Percentiles rank a stretch among this genome's conserved stretches.
phyloP scores from a whole-genome alignment of 2,888 invertebrate genomes.

The Amphipyra tragopoginis region DNA sequence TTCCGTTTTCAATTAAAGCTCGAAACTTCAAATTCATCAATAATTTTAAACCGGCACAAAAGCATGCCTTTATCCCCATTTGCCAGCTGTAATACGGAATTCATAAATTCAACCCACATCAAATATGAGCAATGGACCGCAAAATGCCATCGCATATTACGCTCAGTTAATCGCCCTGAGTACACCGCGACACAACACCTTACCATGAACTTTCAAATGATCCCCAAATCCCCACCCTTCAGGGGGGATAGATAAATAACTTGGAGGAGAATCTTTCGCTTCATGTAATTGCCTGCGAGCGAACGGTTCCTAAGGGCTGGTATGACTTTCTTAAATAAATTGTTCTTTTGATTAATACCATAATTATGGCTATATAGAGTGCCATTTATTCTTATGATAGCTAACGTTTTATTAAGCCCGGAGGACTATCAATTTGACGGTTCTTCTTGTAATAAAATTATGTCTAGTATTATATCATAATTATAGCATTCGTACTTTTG shows the following conservation, averaged over 20 bases:
- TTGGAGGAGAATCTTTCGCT: conserved; percentile 42
- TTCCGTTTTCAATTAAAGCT: conserved; percentile 31
- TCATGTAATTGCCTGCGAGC: conserved; percentile 49
- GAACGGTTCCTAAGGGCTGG: conserved; percentile 39
- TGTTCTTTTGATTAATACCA: conserved; percentile 50
- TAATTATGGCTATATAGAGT: conserved; percentile 48
- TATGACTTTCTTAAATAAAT: conserved; percentile 52
- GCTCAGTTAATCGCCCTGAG: conserved; percentile 60
- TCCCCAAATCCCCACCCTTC: conserved; percentile 31
- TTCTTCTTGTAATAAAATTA: conserved; percentile 33
- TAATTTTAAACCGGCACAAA: conserved; percentile 34
- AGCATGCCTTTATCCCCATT: conserved; percentile 20
- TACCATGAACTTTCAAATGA: conserved; percentile 36
- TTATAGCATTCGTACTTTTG: background rate
- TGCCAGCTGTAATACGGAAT: conserved; percentile 33
- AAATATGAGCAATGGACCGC: conserved; percentile 58
- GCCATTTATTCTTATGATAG: conserved; percentile 46
- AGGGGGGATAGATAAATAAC: conserved; percentile 46
- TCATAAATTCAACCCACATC: conserved; percentile 51
- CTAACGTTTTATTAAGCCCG: conserved; percentile 45
- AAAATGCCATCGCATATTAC: conserved; percentile 67
- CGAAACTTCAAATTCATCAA: conserved; percentile 37
- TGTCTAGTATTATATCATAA: background rate
- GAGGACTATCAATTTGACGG: conserved; percentile 30
- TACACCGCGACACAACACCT: conserved; percentile 57